phyloP scores from a whole-genome alignment of 2,797 vertebrate genomes.

The Brachymystax lenok region DNA sequence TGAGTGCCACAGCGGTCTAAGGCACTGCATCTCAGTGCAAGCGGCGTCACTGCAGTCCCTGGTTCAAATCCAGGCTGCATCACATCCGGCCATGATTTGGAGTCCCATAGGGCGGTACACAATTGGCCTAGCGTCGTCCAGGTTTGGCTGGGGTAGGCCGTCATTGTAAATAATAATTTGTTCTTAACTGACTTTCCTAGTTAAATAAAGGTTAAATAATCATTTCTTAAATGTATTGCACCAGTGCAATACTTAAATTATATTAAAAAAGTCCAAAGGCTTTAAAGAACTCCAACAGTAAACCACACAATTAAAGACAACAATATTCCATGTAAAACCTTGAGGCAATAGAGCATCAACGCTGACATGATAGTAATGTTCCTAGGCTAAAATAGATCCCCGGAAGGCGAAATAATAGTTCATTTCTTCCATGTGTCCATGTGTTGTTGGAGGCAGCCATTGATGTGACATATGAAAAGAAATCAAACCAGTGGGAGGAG shows the following conservation, averaged over 20 bases:
- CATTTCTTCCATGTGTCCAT: too few relatives aligned
- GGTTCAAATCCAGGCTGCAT: too few relatives aligned
- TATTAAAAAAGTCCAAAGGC: not conserved
- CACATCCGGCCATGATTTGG: too few relatives aligned
- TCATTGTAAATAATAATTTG: too few relatives aligned
- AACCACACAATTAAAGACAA: not conserved
- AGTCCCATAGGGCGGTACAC: too few relatives aligned
- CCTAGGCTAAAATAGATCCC: not conserved
- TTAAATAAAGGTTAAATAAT: not conserved
- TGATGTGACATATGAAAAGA: constrained; percentile 51
- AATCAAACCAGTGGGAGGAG: constrained; percentile 52
- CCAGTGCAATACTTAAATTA: not conserved
- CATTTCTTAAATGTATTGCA: constrained; percentile 14
- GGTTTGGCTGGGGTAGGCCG: too few relatives aligned
- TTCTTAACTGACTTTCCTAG: too few relatives aligned
- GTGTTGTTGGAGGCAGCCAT: not conserved
- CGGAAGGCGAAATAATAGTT: not conserved
- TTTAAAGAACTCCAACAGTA: not conserved
- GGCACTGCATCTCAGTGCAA: too few relatives aligned
- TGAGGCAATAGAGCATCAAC: not conserved
- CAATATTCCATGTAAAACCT: not conserved
- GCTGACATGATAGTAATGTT: not conserved
- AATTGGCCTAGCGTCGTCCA: too few relatives aligned
- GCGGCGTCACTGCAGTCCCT: too few relatives aligned
- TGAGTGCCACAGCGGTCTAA: too few relatives aligned